phyloP scores from a whole-genome alignment of 2,113 vertebrate genomes.

The Xenotilapia longispinis region DNA sequence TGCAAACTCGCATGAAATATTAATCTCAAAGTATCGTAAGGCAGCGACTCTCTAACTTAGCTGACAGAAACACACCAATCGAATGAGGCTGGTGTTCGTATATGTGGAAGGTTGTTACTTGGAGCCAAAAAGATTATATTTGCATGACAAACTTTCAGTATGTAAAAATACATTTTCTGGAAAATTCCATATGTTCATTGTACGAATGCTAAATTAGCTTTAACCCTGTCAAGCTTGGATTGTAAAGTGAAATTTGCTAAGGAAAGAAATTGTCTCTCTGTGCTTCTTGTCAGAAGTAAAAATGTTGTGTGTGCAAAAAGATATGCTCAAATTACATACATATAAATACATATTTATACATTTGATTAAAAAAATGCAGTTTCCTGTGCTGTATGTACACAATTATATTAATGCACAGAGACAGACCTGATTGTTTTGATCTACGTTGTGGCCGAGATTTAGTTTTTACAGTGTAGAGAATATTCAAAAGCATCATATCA shows the following conservation, averaged over 20 bases:
- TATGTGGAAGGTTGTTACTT: background rate
- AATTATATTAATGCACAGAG: background rate
- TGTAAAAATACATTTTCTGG: accelerated
- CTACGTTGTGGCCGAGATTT: background rate
- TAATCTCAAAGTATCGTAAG: background rate
- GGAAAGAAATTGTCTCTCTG: background rate
- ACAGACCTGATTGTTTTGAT: background rate
- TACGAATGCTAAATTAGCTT: background rate
- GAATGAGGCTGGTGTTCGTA: background rate
- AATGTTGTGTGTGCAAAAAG: background rate
- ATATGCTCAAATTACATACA: background rate
- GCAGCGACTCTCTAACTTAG: background rate
- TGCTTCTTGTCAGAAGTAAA: background rate
- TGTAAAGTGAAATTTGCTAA: background rate
- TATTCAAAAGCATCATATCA: background rate
- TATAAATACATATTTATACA: background rate
- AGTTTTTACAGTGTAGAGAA: background rate
- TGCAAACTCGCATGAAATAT: background rate
- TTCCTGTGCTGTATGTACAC: background rate
- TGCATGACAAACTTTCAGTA: background rate
- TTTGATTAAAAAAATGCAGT: background rate
- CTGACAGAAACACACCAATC: background rate
- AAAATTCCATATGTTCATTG: background rate
- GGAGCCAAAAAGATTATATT: background rate
- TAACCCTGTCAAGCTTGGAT: background rate